These are phyloP conservation scores for Chondrilla cf. caribensis DNA, from an alignment of 37 sponge, comb jelly and placozoan species.

Conservation along the genomic window DNA sequence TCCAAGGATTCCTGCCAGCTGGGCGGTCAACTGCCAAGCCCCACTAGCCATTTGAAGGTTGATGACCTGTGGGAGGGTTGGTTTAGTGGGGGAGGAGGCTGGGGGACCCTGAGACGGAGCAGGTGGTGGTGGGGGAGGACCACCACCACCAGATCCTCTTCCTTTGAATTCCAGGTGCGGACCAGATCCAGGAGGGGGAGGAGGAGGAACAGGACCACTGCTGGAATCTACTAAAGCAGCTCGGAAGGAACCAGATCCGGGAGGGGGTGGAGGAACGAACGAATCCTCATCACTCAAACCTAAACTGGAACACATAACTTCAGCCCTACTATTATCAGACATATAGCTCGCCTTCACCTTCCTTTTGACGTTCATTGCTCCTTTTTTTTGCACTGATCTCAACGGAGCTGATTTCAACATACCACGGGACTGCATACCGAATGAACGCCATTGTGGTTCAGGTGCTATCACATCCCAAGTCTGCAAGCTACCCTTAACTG, in stretches of 20 bases:
- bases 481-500: conserved; percentile 59
- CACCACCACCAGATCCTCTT: too few species aligned
- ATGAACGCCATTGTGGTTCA: too few species aligned
- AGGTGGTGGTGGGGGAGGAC: neutral
- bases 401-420: too few species aligned
- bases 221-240: neutral
- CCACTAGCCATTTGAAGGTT: conserved; percentile 44
- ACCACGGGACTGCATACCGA: too few species aligned
- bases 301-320: too few species aligned
- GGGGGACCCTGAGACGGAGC: neutral
- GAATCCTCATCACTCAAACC: too few species aligned
- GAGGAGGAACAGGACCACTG: neutral
- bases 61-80: conserved; percentile 20
- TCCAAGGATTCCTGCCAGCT: conserved; percentile 8
- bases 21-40: conserved; percentile 33
- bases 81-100: neutral
- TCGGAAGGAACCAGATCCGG: neutral
- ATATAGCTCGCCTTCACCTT: too few species aligned
- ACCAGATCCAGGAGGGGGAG: neutral
- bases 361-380: too few species aligned
- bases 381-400: too few species aligned
- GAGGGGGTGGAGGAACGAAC: neutral
- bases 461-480: conserved; percentile 36
- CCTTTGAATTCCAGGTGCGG: too few species aligned
- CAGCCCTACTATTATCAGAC: too few species aligned